Base-by-base conservation (phyloP, 2,888 invertebrate species). In the Caradrina kadenii region DNA sequence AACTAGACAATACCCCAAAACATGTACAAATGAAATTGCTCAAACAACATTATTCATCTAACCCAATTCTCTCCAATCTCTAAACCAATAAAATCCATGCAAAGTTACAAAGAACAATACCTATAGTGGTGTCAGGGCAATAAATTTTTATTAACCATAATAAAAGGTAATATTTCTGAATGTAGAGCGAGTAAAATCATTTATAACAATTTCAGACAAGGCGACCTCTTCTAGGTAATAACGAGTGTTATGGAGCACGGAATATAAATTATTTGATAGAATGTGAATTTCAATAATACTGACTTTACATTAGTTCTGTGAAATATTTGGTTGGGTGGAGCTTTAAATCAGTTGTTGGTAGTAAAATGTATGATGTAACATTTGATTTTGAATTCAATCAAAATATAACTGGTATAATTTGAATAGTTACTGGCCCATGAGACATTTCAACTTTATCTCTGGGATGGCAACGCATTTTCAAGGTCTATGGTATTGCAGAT, bases 81-180 rank as follows among this genome's bases (percentile, higher is more conserved):
- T 55, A 55, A 62, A 49, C 67, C 63, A 74, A 75, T 81, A 78
- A 71, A 73, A 66, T 64, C 65, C 67, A 78, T 67, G 53, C 64
- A 72, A 74, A 69, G 60, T 64, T 65, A 53, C 42, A 54, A 66
- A 72, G 65, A 64, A 76, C 68, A 71, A 69, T 67, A 69, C 48
- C 54, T 45, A 68, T 65, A 80, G 73, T 69, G 64, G 60, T 49
- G 62, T 69, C 65, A 74, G 19, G 21, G 53, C 62, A 63, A 81
- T 84, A 84, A 56, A 59, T 76, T 79, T 79, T 72, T 82, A 82
- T 21, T 76, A 80, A 67, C 67, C 39, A 61, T 65, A 75, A 69
- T 82, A 82, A 70, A 74, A 73, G 82, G 76, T 76, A 75, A 80
- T 76, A 80, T 80, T 65, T 78, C 72, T 78, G 72, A 78, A 78